phyloP scores from a whole-genome alignment of 2,888 invertebrate species.

The Lottia gigantea region DNA sequence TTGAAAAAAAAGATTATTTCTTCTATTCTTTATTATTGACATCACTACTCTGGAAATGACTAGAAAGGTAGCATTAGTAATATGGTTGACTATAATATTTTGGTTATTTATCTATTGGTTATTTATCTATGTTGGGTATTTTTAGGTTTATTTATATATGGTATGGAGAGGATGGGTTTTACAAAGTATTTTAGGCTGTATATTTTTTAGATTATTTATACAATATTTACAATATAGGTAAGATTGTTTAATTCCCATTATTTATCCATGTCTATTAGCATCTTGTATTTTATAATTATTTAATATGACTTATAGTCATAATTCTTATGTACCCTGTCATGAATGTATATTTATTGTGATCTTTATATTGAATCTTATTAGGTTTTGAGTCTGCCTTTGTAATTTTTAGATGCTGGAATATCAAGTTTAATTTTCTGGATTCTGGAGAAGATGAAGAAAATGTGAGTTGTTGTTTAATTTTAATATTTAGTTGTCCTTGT shows the following conservation, averaged over 20 bases:
- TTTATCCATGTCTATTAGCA: too few relatives aligned
- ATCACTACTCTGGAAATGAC: too few relatives aligned
- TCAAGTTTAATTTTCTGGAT: slow-evolving; percentile 53
- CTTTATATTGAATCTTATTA: too few relatives aligned
- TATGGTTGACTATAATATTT: too few relatives aligned
- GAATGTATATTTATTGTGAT: too few relatives aligned
- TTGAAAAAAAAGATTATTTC: too few relatives aligned
- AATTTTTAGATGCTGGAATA: slow-evolving; percentile 49
- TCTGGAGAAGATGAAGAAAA: slow-evolving; percentile 44
- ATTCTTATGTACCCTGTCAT: too few relatives aligned
- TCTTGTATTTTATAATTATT: too few relatives aligned
- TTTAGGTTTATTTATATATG: slow-evolving; percentile 68
- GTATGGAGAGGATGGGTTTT: slow-evolving; percentile 67
- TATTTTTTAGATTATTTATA: slow-evolving; percentile 64
- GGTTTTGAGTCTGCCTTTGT: too few relatives aligned
- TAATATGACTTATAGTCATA: too few relatives aligned
- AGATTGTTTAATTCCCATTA: slow-evolving; percentile 19
- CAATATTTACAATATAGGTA: slow-evolving; percentile 65
- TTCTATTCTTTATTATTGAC: too few relatives aligned
- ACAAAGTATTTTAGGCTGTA: slow-evolving; percentile 63
- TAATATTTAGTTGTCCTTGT: not conserved
- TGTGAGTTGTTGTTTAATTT: slow-evolving; percentile 24
- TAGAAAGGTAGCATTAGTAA: too few relatives aligned
- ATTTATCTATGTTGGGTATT: slow-evolving; percentile 16
- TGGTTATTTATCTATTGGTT: not conserved